Conservation (phyloP, 2,113 vertebrate species). For the Gobiocypris rarus region DNA sequence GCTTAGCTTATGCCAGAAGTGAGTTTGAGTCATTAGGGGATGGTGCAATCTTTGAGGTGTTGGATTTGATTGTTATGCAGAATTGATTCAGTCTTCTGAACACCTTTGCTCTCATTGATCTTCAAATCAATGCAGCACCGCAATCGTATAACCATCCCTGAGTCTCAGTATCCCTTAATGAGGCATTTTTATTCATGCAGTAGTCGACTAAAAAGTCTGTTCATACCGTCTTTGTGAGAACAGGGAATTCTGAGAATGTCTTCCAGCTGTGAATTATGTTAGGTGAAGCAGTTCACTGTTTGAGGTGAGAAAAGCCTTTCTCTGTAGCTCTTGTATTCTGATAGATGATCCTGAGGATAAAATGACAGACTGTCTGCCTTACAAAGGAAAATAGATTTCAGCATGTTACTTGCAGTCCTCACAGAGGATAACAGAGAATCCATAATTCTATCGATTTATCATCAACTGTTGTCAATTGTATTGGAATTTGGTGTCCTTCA, state of each 20-base stretch:
- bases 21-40: conserved; percentile 14
- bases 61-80: conserved; percentile 47
- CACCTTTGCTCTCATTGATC: conserved; percentile 45
- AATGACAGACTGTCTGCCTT: conserved; percentile 14
- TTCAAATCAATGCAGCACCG: conserved; percentile 54
- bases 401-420: background rate
- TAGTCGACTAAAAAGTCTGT: conserved; percentile 1
- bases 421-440: background rate
- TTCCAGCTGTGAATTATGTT: conserved; percentile 44
- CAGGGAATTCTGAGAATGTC: conserved; percentile 27
- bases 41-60: conserved; percentile 31
- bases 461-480: background rate
- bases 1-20: background rate
- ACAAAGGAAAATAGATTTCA: conserved; percentile 34
- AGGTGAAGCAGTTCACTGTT: conserved; percentile 22
- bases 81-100: conserved; percentile 53
- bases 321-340: conserved; percentile 3
- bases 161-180: conserved; percentile 57
- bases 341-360: conserved; percentile 34
- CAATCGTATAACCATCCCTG: conserved; percentile 54
- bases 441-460: conserved; percentile 12
- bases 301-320: conserved; percentile 16
- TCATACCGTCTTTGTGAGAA: conserved; percentile 23
- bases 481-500: background rate
- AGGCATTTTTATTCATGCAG: conserved; percentile 55